These are phyloP conservation scores for Perithous albicinctus DNA, from an alignment of 2,888 invertebrate species.

Conservation along the genomic window DNA sequence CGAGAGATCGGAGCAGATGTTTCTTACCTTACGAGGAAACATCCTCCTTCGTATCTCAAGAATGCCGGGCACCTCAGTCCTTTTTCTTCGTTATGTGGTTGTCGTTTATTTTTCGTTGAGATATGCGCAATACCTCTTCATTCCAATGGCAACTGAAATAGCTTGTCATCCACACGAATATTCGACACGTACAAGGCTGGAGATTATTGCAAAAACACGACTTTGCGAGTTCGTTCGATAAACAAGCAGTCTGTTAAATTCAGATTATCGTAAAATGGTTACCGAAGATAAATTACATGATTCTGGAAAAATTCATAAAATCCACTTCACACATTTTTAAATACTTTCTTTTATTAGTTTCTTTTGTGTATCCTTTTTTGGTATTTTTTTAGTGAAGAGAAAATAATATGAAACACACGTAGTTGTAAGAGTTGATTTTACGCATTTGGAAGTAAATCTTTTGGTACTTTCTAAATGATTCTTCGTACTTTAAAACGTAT, in stretches of 20 bases:
- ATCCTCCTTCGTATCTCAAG: constrained; percentile 49
- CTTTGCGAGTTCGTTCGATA: not conserved
- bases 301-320: too few species aligned
- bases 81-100: not conserved
- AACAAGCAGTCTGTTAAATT: not conserved
- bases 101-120: constrained; percentile 18
- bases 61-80: constrained; percentile 27
- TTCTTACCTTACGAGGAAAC: constrained; percentile 69
- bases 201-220: not conserved
- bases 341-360: too few species aligned
- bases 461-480: too few species aligned
- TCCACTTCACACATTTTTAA: too few species aligned
- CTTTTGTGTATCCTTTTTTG: too few species aligned
- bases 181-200: not conserved
- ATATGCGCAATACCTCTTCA: constrained; percentile 33
- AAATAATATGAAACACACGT: too few species aligned
- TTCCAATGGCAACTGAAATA: not conserved
- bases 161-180: not conserved
- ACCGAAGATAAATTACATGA: not conserved
- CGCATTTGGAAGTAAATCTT: too few species aligned
- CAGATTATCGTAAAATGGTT: not conserved
- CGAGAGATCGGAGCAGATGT: constrained; percentile 75
- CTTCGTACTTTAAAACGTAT: too few species aligned
- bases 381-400: too few species aligned
- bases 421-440: too few species aligned